Evolutionary conservation across 2,113 vertebrate genomes (phyloP).

Genomic region (Aegithalos caudatus): DNA sequence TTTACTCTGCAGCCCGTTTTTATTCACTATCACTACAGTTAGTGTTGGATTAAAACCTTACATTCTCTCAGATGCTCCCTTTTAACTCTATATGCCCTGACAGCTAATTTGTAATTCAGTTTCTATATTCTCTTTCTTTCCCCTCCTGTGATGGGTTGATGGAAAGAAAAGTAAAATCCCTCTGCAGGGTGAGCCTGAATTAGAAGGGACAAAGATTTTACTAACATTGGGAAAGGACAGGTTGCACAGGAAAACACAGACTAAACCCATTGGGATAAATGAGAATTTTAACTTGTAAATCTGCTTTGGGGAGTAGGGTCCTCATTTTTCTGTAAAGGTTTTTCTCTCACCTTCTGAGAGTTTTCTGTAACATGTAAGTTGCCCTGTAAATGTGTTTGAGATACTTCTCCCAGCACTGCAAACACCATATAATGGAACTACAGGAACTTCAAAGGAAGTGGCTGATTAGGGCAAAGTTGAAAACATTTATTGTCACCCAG

Average conservation of each 20-base stretch:
- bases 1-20: not conserved
- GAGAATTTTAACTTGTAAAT: not conserved
- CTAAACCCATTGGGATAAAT: not conserved
- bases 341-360: not conserved
- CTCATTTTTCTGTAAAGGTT: not conserved
- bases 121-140: not conserved
- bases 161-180: not conserved
- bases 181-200: not conserved
- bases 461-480: not conserved
- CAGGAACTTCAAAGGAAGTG: conserved; percentile 21
- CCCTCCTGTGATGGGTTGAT: not conserved
- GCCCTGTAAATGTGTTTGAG: not conserved
- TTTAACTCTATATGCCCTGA: not conserved
- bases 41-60: not conserved
- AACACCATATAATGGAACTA: not conserved
- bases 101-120: not conserved
- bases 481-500: not conserved
- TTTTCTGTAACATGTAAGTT: not conserved
- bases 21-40: not conserved
- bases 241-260: not conserved
- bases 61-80: not conserved
- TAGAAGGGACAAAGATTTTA: not conserved
- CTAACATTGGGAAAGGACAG: not conserved
- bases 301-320: not conserved
- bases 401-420: not conserved